Conservation (phyloP, 2,888 invertebrate genomes). For the Agonum fuliginosum region DNA sequence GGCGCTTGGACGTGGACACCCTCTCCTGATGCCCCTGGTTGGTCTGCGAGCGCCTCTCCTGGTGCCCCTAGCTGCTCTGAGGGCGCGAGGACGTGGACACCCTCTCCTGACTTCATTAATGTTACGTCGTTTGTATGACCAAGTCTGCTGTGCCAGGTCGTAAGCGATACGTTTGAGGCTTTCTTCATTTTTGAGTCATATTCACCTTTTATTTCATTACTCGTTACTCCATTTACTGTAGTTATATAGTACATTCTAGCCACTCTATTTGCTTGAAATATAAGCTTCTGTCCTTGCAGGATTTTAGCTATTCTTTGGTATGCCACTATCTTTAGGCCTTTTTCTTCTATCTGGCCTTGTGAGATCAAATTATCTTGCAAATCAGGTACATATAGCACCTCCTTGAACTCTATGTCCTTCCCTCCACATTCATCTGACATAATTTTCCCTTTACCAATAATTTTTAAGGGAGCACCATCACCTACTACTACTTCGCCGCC, state of each 20-base stretch:
- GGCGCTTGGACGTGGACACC: too few species aligned
- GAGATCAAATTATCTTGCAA: neutral
- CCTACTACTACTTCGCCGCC: neutral
- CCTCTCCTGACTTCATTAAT: too few species aligned
- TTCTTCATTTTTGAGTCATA: neutral
- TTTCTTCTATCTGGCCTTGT: neutral
- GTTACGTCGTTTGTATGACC: neutral
- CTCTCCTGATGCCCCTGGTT: too few species aligned
- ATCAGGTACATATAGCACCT: neutral
- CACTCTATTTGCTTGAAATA: neutral
- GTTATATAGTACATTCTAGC: neutral
- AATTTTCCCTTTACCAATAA: neutral
- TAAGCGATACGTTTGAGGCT: neutral
- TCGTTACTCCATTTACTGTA: neutral
- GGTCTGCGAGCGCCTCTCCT: too few species aligned
- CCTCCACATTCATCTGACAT: constrained; percentile 2
- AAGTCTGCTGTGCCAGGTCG: neutral
- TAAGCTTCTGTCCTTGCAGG: neutral
- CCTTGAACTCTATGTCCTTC: neutral
- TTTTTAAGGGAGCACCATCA: constrained; percentile 9
- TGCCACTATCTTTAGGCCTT: neutral
- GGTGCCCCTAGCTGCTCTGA: too few species aligned
- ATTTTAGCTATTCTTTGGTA: neutral
- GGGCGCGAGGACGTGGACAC: too few species aligned
- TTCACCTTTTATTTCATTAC: neutral